These are phyloP conservation scores for Cloeon dipterum DNA, from an alignment of 2,888 invertebrate genomes.

Conservation along the genomic window DNA sequence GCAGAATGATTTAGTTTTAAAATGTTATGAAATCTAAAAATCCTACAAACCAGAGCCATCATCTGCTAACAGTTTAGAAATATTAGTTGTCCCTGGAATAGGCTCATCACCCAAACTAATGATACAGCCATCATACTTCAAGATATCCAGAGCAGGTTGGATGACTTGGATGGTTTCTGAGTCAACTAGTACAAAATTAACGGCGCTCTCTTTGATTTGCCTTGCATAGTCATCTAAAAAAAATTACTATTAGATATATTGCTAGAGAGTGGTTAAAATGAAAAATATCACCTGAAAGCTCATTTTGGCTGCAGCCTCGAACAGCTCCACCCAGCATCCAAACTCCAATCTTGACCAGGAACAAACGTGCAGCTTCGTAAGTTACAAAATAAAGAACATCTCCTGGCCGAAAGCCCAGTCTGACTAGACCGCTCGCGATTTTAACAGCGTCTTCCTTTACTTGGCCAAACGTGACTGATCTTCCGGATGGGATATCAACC, in stretches of 20 bases:
- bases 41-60: no score
- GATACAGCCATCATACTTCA: neutral
- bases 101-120: neutral
- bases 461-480: neutral
- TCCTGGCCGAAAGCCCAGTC: slow-evolving; percentile 4
- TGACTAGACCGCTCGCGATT: slow-evolving; percentile 4
- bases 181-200: no score
- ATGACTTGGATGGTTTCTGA: neutral
- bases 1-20: no score
- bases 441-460: slow-evolving; percentile 1
- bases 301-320: slow-evolving; percentile 3
- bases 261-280: no score
- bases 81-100: no score
- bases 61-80: no score
- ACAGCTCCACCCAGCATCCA: slow-evolving; percentile 7
- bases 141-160: neutral
- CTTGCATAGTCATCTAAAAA: no score
- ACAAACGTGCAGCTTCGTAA: slow-evolving; percentile 4
- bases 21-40: no score
- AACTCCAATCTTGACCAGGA: slow-evolving; percentile 3
- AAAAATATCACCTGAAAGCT: slow-evolving; percentile 3
- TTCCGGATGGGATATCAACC: neutral
- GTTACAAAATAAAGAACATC: slow-evolving; percentile 5
- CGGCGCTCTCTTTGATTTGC: no score
- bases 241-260: no score